Base-by-base conservation (phyloP, 2,888 invertebrate species). In the Troides aeacus region DNA sequence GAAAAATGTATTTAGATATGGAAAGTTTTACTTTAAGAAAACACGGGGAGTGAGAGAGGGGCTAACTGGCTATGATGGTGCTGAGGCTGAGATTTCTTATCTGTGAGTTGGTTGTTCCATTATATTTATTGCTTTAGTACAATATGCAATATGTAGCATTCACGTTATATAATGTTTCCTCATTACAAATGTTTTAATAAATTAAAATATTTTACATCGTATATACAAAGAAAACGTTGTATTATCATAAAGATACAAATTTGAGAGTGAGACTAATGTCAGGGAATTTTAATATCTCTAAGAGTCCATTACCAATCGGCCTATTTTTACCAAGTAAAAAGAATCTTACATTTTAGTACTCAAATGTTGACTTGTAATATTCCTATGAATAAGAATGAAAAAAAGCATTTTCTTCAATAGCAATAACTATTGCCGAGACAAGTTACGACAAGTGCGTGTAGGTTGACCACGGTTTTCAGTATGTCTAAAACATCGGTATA, bases 361-460 rank as follows among this genome's bases (percentile, higher is more conserved):
- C 42, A 61, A 61, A 61, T 61, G n/a, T 24, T 7, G 15, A 59
- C 5, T 24, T 12, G 58, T 59, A 24, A 12, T 50, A 30, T 66
- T 66, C 50, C 50, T 59, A 50, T 66, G 46, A 46, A n/a, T 59
- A 59, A 63, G 1, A 50, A 60, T 3, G 6, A 12, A 63, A 59
- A 63, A 59, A 64, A 64, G 53, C 23, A 68, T 46, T 46, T 30
- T 24, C 8, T 46, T 59, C 46, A 10, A 59, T 53, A 57, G 56
- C 58, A 39, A 12, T 46, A 15, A 46, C 15, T 15, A 62, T 57
- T 64, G 69, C 30, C 61, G 66, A 65, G 62, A 65, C 65, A 69
- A 46, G 66, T 70, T 62, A 58, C 69, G 66, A 70, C 69, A 70
- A 66, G 66, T 66, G 46, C 62, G 62, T 65, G 69, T 70, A 66